Evolutionary conservation across 1,140 invertebrate genomes (phyloP), one percentile per base, ranked within the genome.

Genomic region (Achatina immaculata): DNA sequence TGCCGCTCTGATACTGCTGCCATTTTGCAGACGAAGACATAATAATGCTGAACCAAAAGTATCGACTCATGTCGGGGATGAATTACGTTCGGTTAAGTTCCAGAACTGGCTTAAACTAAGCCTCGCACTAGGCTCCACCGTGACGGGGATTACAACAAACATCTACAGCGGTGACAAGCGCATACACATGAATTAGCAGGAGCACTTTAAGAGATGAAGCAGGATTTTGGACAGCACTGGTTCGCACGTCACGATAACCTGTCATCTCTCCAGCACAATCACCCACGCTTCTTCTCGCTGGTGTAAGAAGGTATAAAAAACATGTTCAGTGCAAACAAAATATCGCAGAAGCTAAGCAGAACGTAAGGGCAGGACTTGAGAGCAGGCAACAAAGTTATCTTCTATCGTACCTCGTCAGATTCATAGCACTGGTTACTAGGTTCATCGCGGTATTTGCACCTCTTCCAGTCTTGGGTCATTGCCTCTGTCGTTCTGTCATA

Each of bases 381-480:
- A 51, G 24, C 48, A 51, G 24, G 11, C 24, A 51, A 11, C 48
- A 11, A 51, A 51, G 48, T n/a, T n/a, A n/a, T n/a, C n/a, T 51
- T 51, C 24, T 11, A 51, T 6, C 62, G 7, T 69, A 69, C 45
- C 40, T 83, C 72, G 42, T 81, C 82, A 0, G 82, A 81, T 31
- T 28, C n/a, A 68, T 80, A 83, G 43, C 82, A 83, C 69, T 83
- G 78, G 6, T 62, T 51, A 38, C 31, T 73, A 28, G 78, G 48
- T 7, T 51, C 68, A 48, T 68, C 58, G 48, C 78, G n/a, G 73
- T 83, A 83, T 51, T 81, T 81, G 55, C 80, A 81, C 19, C 38
- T 14, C 24, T 36, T 72, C 65, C 51, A 51, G 68, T 73, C 69
- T 24, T 40, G n/a, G 1, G 68, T 9, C 7, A 38, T 42, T 34